Evolutionary conservation across 2,797 vertebrate species (phyloP).

Genomic region (Diceros bicornis): DNA sequence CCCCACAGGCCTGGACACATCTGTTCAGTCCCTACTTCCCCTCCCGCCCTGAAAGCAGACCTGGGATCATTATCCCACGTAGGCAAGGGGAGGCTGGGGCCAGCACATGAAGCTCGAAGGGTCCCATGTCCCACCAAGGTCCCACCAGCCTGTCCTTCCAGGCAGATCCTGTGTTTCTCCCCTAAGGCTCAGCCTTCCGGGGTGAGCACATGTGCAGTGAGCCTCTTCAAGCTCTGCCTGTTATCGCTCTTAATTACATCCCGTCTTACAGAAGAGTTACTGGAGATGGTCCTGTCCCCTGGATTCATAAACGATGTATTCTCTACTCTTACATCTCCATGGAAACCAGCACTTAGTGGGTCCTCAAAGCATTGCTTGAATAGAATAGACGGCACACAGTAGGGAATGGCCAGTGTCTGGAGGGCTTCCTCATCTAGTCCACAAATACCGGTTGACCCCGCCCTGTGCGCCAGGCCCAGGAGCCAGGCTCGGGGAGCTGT

Average conservation of each 20-base stretch:
- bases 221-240: neutral
- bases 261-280: accelerated
- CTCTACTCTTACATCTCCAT: no score
- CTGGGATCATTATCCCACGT: slow-evolving; percentile 2
- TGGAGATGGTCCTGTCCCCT: neutral
- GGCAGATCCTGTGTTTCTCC: neutral
- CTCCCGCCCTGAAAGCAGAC: neutral
- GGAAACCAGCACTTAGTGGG: neutral
- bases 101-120: neutral
- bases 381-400: neutral
- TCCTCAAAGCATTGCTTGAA: neutral
- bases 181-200: neutral
- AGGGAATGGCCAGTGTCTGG: neutral
- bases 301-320: neutral
- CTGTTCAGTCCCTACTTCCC: neutral
- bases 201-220: accelerated
- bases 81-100: neutral
- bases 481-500: neutral
- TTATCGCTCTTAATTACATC: no score
- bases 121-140: neutral
- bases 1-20: neutral
- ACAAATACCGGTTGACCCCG: neutral
- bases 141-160: accelerated
- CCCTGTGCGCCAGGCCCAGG: neutral
- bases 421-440: neutral